These are phyloP conservation scores for Chloropsis cyanopogon DNA, from an alignment of 2,113 vertebrate species.

Conservation along the genomic window DNA sequence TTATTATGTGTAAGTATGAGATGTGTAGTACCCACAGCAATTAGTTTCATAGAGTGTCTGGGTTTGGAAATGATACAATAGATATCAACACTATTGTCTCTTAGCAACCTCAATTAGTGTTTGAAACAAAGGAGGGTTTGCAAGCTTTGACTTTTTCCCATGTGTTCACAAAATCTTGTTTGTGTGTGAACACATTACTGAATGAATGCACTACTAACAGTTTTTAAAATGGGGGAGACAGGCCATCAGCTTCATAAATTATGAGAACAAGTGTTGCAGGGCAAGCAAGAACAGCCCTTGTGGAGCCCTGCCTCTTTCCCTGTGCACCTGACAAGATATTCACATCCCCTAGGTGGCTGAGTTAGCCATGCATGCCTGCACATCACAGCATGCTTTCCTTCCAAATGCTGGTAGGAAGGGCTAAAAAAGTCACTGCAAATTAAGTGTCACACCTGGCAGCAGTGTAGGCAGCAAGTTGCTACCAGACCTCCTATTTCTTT, in stretches of 20 bases:
- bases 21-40: not conserved
- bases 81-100: not conserved
- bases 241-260: constrained; percentile 1
- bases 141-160: not conserved
- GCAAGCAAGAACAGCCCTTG: not conserved
- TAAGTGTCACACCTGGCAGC: not conserved
- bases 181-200: not conserved
- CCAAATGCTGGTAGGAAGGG: constrained; percentile 14
- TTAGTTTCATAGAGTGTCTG: not conserved
- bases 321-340: constrained; percentile 26
- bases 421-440: constrained; percentile 52
- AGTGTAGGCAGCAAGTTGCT: not conserved
- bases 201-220: not conserved
- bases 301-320: constrained; percentile 12
- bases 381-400: constrained; percentile 52
- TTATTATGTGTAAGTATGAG: not conserved
- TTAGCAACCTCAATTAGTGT: constrained; percentile 13
- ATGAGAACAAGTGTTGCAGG: not conserved
- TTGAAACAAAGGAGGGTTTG: not conserved
- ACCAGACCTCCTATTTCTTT: not conserved
- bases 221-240: not conserved
- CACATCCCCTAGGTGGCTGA: not conserved
- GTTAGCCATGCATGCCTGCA: constrained; percentile 37
- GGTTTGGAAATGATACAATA: not conserved
- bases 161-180: not conserved